phyloP scores from a whole-genome alignment of 2,888 invertebrate species.

The Synergus umbraculus region DNA sequence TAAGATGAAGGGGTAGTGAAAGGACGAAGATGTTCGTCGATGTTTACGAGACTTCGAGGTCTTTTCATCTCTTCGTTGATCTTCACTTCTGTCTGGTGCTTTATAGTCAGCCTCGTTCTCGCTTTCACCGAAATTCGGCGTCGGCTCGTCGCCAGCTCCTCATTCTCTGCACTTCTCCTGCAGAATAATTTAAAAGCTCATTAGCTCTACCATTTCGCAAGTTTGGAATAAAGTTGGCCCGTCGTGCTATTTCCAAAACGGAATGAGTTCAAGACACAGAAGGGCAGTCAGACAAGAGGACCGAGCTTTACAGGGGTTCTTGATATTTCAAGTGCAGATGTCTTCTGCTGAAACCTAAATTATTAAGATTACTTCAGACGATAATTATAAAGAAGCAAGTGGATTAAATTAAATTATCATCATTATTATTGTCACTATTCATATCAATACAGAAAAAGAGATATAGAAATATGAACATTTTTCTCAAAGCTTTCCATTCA shows the following conservation, averaged over 20 bases:
- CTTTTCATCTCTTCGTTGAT: conserved; percentile 37
- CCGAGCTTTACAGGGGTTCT: background rate
- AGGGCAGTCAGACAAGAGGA: conserved; percentile 10
- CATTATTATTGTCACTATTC: too few species aligned
- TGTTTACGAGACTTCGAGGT: conserved; percentile 34
- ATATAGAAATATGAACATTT: too few species aligned
- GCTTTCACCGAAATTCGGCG: conserved; percentile 51
- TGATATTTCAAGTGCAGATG: background rate
- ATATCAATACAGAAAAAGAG: too few species aligned
- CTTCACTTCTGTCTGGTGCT: conserved; percentile 29
- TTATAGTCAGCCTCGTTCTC: conserved; percentile 41
- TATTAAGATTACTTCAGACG: background rate
- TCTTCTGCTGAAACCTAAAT: background rate
- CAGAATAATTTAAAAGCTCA: conserved; percentile 75
- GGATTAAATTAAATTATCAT: too few species aligned
- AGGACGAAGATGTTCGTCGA: conserved; percentile 17
- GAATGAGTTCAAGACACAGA: conserved; percentile 45
- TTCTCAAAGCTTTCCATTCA: too few species aligned
- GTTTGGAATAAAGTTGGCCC: conserved; percentile 69
- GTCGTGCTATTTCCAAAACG: conserved; percentile 45
- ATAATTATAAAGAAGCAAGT: background rate
- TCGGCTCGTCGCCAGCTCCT: conserved; percentile 43
- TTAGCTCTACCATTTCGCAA: conserved; percentile 74
- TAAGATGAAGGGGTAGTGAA: conserved; percentile 27
- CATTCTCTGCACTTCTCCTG: conserved; percentile 46